Evolutionary conservation across 23 tunicate species (phyloP).

Genomic region (Halocynthia roretzi): DNA sequence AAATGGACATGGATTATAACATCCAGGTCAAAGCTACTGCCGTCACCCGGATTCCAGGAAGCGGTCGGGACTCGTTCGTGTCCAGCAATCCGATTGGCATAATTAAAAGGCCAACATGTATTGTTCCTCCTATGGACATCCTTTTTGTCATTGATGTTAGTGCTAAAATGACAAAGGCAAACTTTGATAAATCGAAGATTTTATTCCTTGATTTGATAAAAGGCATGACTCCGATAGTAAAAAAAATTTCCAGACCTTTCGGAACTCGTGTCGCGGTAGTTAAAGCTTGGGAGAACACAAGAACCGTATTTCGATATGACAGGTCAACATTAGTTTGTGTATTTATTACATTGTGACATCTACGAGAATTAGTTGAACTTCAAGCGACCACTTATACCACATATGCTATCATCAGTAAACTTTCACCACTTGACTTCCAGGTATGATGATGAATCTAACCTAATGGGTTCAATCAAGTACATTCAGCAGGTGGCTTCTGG

Average conservation of each 20-base stretch:
- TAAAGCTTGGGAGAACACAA: background rate
- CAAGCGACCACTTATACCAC: no score
- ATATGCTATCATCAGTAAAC: no score
- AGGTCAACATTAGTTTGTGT: background rate
- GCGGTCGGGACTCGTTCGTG: background rate
- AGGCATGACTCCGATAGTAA: background rate
- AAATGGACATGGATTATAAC: background rate
- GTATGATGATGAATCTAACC: background rate
- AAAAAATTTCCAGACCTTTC: background rate
- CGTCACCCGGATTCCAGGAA: conserved; percentile 7
- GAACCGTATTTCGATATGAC: conserved; percentile 1
- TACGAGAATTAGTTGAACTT: background rate
- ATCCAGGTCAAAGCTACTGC: conserved; percentile 1
- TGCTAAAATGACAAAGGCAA: background rate
- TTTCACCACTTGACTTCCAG: background rate
- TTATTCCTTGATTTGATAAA: background rate
- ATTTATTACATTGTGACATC: no score
- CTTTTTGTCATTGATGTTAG: background rate
- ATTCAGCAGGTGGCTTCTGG: background rate
- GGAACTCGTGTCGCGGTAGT: conserved; percentile 8
- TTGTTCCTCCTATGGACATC: conserved; percentile 1
- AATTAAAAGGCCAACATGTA: background rate
- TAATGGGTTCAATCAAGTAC: background rate
- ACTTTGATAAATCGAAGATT: background rate
- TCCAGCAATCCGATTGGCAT: background rate